Percentiles rank a stretch among this genome's conserved stretches.
phyloP scores from a whole-genome alignment of 2,888 invertebrate genomes.

The Icerya purchasi region DNA sequence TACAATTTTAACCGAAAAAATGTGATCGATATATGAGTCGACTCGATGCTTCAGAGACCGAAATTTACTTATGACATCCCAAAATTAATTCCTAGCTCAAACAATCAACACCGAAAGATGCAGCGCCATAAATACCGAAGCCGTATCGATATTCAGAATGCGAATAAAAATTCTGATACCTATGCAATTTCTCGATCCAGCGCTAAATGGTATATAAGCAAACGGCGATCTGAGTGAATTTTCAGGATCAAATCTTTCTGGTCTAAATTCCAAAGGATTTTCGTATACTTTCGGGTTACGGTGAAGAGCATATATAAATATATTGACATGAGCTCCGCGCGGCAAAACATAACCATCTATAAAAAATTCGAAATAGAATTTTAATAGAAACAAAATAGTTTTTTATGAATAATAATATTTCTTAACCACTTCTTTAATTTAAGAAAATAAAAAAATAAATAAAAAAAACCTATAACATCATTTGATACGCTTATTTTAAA shows the following conservation, averaged over 20 bases:
- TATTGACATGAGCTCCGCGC: slow-evolving; percentile 5
- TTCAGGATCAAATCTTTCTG: slow-evolving; percentile 6
- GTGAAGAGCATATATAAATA: slow-evolving; percentile 10
- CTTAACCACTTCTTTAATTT: too few species aligned
- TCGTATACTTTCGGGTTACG: slow-evolving; percentile 5
- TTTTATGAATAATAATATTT: background rate
- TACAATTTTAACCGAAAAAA: too few species aligned
- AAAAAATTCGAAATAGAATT: background rate
- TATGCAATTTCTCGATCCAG: slow-evolving; percentile 11
- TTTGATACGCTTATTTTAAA: background rate
- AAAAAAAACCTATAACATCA: background rate
- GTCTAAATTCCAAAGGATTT: slow-evolving; percentile 6
- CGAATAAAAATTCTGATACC: slow-evolving; percentile 1
- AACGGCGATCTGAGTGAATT: slow-evolving; percentile 1
- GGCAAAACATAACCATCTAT: slow-evolving; percentile 10
- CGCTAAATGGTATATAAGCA: slow-evolving; percentile 11
- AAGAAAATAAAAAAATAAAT: too few species aligned
- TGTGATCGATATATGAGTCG: too few species aligned
- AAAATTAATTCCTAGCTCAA: too few species aligned
- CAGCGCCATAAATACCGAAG: too few species aligned
- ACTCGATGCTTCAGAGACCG: too few species aligned
- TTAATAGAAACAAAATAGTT: background rate
- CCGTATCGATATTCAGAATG: too few species aligned
- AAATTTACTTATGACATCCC: too few species aligned
- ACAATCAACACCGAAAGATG: too few species aligned